Evolutionary conservation across 2,888 invertebrate genomes (phyloP).

Genomic region (Amphipyra tragopoginis): DNA sequence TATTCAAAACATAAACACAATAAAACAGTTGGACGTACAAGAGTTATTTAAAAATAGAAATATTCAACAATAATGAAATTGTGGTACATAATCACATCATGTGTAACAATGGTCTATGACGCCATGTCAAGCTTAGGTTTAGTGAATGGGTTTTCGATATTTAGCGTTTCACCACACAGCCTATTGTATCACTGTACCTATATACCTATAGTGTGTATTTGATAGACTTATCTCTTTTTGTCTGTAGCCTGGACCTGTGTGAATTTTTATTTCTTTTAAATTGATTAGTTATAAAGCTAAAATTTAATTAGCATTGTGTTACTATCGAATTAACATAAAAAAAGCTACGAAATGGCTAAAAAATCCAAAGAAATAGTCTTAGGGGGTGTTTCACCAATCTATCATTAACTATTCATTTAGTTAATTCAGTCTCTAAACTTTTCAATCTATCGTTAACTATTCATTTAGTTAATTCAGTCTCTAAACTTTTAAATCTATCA

Average conservation of each 20-base stretch:
- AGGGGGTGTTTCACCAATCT: too few relatives aligned
- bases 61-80: constrained; percentile 35
- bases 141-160: constrained; percentile 51
- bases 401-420: too few relatives aligned
- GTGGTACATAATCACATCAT: constrained; percentile 33
- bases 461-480: too few relatives aligned
- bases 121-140: constrained; percentile 34
- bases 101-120: constrained; percentile 42
- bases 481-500: too few relatives aligned
- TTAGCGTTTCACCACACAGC: constrained; percentile 43
- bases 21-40: constrained; percentile 4
- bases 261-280: constrained; percentile 1
- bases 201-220: constrained; percentile 8
- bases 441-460: too few relatives aligned
- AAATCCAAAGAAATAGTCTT: too few relatives aligned
- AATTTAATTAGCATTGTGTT: too few relatives aligned
- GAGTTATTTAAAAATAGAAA: constrained; percentile 29
- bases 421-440: too few relatives aligned
- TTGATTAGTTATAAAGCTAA: too few relatives aligned
- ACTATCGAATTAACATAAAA: too few relatives aligned
- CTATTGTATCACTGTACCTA: constrained; percentile 28
- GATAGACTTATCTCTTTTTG: constrained; percentile 21
- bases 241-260: constrained; percentile 12
- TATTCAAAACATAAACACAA: constrained; percentile 12
- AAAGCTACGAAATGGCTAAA: too few relatives aligned